Base-by-base conservation (phyloP, 2,797 vertebrate species). In the Pipistrellus kuhlii region DNA sequence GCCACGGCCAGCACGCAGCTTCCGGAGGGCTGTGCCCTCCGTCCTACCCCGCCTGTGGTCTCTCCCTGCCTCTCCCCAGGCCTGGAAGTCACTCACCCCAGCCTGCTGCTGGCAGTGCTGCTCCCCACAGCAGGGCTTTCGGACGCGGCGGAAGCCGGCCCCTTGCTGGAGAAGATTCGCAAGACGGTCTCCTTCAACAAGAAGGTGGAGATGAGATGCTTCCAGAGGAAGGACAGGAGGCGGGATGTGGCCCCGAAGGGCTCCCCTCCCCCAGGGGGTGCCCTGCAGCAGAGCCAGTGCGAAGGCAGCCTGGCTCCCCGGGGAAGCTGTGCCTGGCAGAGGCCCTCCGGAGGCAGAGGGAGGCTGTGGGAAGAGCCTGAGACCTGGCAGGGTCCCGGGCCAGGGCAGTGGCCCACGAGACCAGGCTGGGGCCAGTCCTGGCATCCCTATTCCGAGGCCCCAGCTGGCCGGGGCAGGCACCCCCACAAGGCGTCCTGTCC, bases 71-170 rank as follows among this genome's bases (percentile, higher is more conserved):
- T 84, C 72, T 94, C 20, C 17, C 8, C 35, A 97, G 98, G 97
- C 14, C 93, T 91, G 38, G 94, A 97, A 85, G 76, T 2, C 2
- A 85, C 93, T 55, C 94, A 92, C 80, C 96, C 97, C 0, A 84
- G 93, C 76, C 92, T 96, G 23, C 66, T 98, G 44, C 94, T 98
- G 91, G 97, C 91, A 2, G 86, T 98, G 48, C 93, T 98, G 83
- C 94, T 98, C 68, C 97, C 98, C 59, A 97, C 96, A 38, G 76
- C 91, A 66, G 82, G 76, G 35, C 86, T 91, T 18, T 87, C 76
- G 0, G 55, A 68, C 21, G 23, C 8, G 23, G 48, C 51, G 1
- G 32, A 21, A 15, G 64, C 73, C 84, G 75, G 17, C 44, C 41
- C 62, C 12, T 11, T 88, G 71, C 35, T 25, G n/a, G 75, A 75